Evolutionary conservation across 1,140 invertebrate species (phyloP).

Genomic region (Chelonus insularis): DNA sequence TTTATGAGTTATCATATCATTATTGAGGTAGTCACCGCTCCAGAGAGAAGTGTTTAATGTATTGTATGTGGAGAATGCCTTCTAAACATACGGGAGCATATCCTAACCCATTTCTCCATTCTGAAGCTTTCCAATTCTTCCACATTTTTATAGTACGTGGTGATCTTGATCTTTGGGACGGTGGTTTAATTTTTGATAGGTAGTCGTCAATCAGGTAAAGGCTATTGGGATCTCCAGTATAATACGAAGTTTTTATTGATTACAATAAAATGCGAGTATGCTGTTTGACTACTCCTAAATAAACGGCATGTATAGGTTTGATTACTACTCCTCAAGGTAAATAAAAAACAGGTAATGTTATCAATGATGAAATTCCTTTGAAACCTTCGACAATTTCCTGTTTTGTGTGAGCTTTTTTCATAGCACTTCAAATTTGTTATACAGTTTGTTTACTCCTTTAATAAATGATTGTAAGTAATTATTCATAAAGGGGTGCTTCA

Average conservation of each 20-base stretch:
- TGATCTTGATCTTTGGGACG: slow-evolving; percentile 5
- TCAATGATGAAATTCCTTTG: slow-evolving; percentile 8
- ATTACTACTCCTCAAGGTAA: slow-evolving; percentile 3
- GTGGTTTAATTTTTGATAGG: slow-evolving; percentile 13
- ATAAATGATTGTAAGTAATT: slow-evolving; percentile 9
- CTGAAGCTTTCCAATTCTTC: slow-evolving; percentile 20
- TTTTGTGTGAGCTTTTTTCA: too few species aligned
- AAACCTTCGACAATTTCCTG: too few species aligned
- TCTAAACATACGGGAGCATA: slow-evolving; percentile 24
- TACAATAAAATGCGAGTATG: background rate
- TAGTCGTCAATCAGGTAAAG: background rate
- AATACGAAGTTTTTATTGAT: background rate
- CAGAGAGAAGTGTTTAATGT: slow-evolving; percentile 24
- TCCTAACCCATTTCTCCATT: slow-evolving; percentile 15
- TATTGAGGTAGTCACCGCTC: slow-evolving; percentile 26
- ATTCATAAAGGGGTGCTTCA: slow-evolving; percentile 24
- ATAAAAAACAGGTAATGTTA: slow-evolving; percentile 2
- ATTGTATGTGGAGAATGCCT: slow-evolving; percentile 17
- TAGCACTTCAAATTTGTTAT: too few species aligned
- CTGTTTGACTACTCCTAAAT: slow-evolving; percentile 10
- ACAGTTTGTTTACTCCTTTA: slow-evolving; percentile 8
- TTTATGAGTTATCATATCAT: slow-evolving; percentile 14
- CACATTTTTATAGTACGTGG: too few species aligned
- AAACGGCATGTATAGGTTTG: slow-evolving; percentile 11
- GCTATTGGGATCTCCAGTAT: background rate